Conservation (phyloP, 2,888 invertebrate species). For the Megalurothrips usitatus region DNA sequence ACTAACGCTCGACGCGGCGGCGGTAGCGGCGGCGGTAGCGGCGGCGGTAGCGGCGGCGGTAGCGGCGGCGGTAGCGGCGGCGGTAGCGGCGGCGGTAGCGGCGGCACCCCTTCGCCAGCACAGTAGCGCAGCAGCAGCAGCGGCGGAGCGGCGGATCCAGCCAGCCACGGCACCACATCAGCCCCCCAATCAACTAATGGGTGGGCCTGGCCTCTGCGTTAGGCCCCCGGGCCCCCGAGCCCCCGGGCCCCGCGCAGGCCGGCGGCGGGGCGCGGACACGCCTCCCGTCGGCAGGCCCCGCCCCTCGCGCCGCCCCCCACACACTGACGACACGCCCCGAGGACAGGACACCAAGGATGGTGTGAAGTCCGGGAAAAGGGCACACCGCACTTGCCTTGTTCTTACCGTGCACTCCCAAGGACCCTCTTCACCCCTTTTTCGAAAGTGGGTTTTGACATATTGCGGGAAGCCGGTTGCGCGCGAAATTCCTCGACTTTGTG, state of each 20-base stretch:
- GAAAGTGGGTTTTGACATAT: no score
- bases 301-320: neutral
- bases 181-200: neutral
- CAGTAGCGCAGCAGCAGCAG: no score
- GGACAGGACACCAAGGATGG: no score
- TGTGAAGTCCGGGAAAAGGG: no score
- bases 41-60: neutral
- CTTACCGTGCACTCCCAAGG: no score
- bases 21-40: neutral
- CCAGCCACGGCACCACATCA: neutral
- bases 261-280: neutral
- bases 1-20: neutral
- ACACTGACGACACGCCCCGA: no score
- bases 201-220: neutral
- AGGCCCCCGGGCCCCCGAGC: neutral
- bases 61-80: neutral
- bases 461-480: no score
- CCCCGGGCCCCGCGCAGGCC: neutral
- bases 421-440: neutral
- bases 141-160: neutral
- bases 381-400: no score
- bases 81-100: neutral
- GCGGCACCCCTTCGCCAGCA: neutral
- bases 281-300: neutral
- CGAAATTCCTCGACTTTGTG: no score